Evolutionary conservation across 2,797 vertebrate genomes (phyloP).

Genomic region (Coluber constrictor): DNA sequence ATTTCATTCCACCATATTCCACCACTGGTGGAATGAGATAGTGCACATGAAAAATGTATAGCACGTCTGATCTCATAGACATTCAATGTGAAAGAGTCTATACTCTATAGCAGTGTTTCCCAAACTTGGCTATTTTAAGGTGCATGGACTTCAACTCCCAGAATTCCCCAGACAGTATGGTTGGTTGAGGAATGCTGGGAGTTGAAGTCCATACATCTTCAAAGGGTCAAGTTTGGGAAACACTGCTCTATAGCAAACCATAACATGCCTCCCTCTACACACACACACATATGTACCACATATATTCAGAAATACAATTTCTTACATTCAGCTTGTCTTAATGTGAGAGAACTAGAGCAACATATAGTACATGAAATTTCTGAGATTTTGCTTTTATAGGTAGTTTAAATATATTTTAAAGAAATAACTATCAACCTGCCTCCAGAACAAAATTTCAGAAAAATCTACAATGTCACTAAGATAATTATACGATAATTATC

Average conservation of each 20-base stretch:
- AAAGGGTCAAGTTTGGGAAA: too few relatives aligned
- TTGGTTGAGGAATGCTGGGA: too few relatives aligned
- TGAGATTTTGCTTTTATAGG: neutral
- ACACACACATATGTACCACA: neutral
- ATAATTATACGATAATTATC: neutral
- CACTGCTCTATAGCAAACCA: neutral
- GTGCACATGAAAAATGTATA: neutral
- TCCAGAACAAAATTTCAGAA: neutral
- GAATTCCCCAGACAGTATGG: too few relatives aligned
- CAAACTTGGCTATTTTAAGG: too few relatives aligned
- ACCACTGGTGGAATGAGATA: neutral
- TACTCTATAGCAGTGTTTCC: too few relatives aligned
- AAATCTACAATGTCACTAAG: neutral
- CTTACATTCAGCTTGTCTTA: neutral
- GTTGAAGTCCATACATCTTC: too few relatives aligned
- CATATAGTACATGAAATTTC: neutral
- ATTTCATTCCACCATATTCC: neutral
- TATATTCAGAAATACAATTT: neutral
- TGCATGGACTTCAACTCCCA: too few relatives aligned
- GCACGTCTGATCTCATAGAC: neutral
- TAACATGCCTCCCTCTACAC: neutral
- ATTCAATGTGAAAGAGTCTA: neutral
- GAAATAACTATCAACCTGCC: neutral
- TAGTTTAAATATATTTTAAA: neutral
- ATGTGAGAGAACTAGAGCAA: neutral